A percentile compares a stretch with the other conserved stretches of the same genome.
Conservation (phyloP, 2,888 invertebrate genomes). For the Conops quadrifasciatus region DNA sequence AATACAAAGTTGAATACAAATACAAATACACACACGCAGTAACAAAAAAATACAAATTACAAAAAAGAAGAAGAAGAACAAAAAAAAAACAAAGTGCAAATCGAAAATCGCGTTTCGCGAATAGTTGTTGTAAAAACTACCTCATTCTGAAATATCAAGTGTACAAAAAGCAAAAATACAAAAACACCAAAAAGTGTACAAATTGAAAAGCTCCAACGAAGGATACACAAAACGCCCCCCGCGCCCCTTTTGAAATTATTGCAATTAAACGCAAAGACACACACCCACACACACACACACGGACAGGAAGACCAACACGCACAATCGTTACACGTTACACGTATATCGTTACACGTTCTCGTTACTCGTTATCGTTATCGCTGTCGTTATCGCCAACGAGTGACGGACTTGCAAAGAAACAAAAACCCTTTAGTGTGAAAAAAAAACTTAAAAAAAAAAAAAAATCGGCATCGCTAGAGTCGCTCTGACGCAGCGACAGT, state of each 20-base stretch:
- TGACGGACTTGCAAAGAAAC: too few relatives aligned
- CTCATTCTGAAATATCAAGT: constrained; percentile 50
- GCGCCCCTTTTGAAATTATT: background rate
- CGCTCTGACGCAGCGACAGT: background rate
- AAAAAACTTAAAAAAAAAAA: background rate
- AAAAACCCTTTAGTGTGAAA: background rate
- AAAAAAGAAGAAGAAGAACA: constrained; percentile 38
- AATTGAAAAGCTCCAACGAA: constrained; percentile 40
- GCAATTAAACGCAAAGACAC: background rate
- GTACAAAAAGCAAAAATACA: constrained; percentile 46
- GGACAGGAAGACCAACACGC: too few relatives aligned
- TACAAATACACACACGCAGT: constrained; percentile 27
- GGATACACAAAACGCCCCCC: constrained; percentile 40
- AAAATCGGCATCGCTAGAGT: background rate
- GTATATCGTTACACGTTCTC: too few relatives aligned
- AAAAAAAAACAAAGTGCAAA: constrained; percentile 19
- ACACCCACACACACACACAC: too few relatives aligned
- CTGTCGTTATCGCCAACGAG: too few relatives aligned
- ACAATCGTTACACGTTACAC: too few relatives aligned
- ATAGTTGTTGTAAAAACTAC: constrained; percentile 44
- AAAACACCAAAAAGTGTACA: constrained; percentile 41
- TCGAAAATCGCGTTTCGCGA: constrained; percentile 9
- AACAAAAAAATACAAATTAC: constrained; percentile 43
- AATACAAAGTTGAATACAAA: constrained; percentile 44
- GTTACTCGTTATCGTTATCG: too few relatives aligned